A percentile compares a stretch with the other conserved stretches of the same genome.
Conservation (phyloP, 2,888 invertebrate species). For the Apoderus coryli region DNA sequence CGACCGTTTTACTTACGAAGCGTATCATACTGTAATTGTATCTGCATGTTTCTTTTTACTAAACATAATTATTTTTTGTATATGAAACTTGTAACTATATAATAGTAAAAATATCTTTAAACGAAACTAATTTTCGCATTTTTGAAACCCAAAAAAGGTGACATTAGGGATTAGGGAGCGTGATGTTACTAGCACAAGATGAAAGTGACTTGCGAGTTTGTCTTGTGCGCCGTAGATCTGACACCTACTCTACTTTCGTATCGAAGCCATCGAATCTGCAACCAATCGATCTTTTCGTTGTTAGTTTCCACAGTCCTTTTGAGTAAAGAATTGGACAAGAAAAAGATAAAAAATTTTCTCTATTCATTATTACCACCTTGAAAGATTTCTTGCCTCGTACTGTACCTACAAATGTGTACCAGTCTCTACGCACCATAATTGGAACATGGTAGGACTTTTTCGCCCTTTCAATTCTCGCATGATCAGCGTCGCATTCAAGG, state of each 20-base stretch:
- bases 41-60: too few relatives aligned
- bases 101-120: not conserved
- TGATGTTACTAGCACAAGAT: too few relatives aligned
- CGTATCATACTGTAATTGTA: too few relatives aligned
- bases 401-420: constrained; percentile 4
- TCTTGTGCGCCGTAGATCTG: constrained; percentile 4
- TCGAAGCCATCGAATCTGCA: constrained; percentile 4
- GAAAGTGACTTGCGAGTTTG: too few relatives aligned
- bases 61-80: not conserved
- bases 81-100: not conserved
- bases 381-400: constrained; percentile 4
- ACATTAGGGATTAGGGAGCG: not conserved
- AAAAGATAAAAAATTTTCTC: too few relatives aligned
- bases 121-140: not conserved
- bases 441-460: constrained; percentile 10
- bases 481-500: constrained; percentile 17
- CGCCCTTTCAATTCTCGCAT: constrained; percentile 15
- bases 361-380: too few relatives aligned
- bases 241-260: constrained; percentile 1
- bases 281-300: constrained; percentile 2
- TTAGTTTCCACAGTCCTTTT: constrained; percentile 5
- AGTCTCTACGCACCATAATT: constrained; percentile 5
- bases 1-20: too few relatives aligned
- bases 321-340: constrained; percentile 3
- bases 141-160: too few relatives aligned